Conservation (phyloP, 2,113 vertebrate genomes). For the Verasper variegatus region DNA sequence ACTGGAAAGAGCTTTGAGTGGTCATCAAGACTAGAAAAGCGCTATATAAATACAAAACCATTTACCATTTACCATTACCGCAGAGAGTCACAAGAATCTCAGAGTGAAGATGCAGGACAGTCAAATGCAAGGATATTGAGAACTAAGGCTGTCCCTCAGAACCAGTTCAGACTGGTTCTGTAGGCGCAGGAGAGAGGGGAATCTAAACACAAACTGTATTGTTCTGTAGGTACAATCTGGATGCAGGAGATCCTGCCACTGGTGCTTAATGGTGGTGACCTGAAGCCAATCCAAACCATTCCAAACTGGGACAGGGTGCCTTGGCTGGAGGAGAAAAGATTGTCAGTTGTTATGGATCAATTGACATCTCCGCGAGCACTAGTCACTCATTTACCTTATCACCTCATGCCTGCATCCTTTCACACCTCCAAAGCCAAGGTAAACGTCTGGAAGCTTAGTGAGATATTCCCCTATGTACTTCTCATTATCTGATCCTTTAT, state of each 20-base stretch:
- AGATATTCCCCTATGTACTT: not conserved
- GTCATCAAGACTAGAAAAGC: too few relatives aligned
- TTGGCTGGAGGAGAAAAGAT: constrained; percentile 85
- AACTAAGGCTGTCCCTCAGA: too few relatives aligned
- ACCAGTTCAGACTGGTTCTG: too few relatives aligned
- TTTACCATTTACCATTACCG: too few relatives aligned
- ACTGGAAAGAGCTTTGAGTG: too few relatives aligned
- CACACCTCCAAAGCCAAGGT: constrained; percentile 87
- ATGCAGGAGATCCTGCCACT: constrained; percentile 91
- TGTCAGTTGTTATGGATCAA: constrained; percentile 64
- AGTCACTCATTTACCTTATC: constrained; percentile 85
- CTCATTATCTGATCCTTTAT: not conserved
- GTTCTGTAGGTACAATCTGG: constrained; percentile 86
- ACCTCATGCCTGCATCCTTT: constrained; percentile 82
- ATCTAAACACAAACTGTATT: too few relatives aligned
- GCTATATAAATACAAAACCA: too few relatives aligned
- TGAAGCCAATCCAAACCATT: constrained; percentile 79
- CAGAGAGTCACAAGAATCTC: too few relatives aligned
- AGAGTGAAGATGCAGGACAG: too few relatives aligned
- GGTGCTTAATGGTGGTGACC: constrained; percentile 85
- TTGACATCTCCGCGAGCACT: constrained; percentile 78
- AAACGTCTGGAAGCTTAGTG: not conserved
- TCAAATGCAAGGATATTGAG: too few relatives aligned
- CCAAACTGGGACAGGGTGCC: constrained; percentile 90
- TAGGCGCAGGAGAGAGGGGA: too few relatives aligned